Base-by-base conservation (phyloP, 2,888 invertebrate genomes). In the Cotesia congregata region DNA sequence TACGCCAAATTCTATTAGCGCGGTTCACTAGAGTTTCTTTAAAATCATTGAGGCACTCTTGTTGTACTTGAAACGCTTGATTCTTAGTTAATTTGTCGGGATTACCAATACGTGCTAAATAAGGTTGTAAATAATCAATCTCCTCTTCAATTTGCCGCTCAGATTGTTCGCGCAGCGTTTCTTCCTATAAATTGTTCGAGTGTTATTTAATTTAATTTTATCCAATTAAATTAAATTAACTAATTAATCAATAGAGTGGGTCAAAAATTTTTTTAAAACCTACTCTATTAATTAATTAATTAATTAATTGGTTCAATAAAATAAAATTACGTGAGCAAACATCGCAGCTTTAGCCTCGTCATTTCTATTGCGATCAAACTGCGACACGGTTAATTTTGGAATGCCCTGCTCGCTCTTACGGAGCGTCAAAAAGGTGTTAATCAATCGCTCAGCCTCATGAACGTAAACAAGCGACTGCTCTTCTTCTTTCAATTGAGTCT, bases 11-110 rank as follows among this genome's bases (percentile, higher is more conserved):
- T 59, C 92, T 88, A 79, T 92, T 93, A 15, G 94, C 93, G 62
- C 94, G 90, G 0, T 91, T 90, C 4, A 94, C 89, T 78, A 93
- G 91, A 50, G 92, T 90, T 0, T 92, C 89, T 83, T 93, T 94
- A 82, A 94, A 93, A 85, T 95, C 95, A 72, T 90, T 91, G 64
- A 95, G 88, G 79, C 95, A 95, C 4, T 92, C 85, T 0, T 91
- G 88, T 12, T 91, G 91, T 50, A 93, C 90, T 71, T 91, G 89
- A 0, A 90, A 62, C 0, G 92, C 91, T 65, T 93, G 88, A 0
- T 88, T 86, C 0, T 83, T 80, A 0, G 90, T 90, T 15, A 92
- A 88, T 50, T 88, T 89, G 0, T 88, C 86, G 0, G 91, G 90
- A 60, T 92, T 91, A 38, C 92, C 92, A 85, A 93, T 89, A 39